Conservation (phyloP, 2,113 vertebrate genomes). For the Capreolus pygargus region DNA sequence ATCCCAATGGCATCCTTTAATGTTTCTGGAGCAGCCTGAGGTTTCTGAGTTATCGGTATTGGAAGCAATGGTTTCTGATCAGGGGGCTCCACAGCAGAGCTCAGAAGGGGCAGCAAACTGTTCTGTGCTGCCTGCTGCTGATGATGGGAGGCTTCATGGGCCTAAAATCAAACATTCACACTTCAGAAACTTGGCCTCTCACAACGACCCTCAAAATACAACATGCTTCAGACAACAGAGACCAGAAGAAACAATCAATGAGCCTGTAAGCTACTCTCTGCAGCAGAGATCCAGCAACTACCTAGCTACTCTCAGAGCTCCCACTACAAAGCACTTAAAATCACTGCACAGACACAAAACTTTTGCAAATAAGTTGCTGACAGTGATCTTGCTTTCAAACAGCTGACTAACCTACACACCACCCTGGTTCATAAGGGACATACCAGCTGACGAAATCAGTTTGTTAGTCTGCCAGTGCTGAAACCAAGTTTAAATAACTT, state of each 20-base stretch:
- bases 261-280: conserved; percentile 23
- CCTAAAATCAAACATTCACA: conserved; percentile 89
- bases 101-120: conserved; percentile 95
- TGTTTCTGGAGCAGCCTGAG: conserved; percentile 91
- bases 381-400: conserved; percentile 51
- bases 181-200: conserved; percentile 75
- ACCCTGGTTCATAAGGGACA: conserved; percentile 28
- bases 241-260: conserved; percentile 42
- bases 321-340: conserved; percentile 27
- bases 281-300: background rate
- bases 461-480: conserved; percentile 45
- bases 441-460: conserved; percentile 52
- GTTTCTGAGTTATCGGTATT: conserved; percentile 95
- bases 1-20: conserved; percentile 93
- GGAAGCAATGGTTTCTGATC: conserved; percentile 98
- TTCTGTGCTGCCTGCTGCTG: conserved; percentile 96
- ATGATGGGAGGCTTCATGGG: conserved; percentile 96
- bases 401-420: conserved; percentile 46
- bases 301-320: background rate
- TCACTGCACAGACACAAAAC: conserved; percentile 38
- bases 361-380: conserved; percentile 49
- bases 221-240: conserved; percentile 49
- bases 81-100: conserved; percentile 92
- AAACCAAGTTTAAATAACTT: conserved; percentile 70
- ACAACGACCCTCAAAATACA: conserved; percentile 60